Base-by-base conservation (phyloP, 2,113 vertebrate species). In the Lipotes vexillifer region DNA sequence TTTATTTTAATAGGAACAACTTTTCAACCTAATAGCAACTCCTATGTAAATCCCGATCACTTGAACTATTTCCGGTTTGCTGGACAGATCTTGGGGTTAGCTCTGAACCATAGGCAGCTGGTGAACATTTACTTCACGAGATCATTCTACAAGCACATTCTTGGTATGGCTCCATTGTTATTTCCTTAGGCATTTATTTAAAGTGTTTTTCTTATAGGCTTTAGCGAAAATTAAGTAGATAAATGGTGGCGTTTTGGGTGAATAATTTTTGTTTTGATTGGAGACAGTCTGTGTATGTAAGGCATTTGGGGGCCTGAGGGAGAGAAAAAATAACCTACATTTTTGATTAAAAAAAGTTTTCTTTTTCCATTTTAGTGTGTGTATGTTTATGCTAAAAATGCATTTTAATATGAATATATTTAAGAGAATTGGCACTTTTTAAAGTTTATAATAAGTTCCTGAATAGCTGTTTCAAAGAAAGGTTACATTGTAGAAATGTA, bases 111-210 rank as follows among this genome's bases (percentile, higher is more conserved):
- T 96, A 99, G 99, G 13, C 99, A 99, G 93, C 93, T 99, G 97
- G 99, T 99, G 93, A 99, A 99, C 98, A 99, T 99, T 97, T 99
- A 99, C 98, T 99, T 99, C 98, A 99, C 99, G 1, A 99, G 99
- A 85, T 99, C 99, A 52, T 99, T 99, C 99, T 99, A 99, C 99
- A 99, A 99, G 97, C 99, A 99, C 98, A 99, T 99, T 96, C 99
- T 99, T 97, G 99, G 99, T 99, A 98, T 97, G 97, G 17, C 82
- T 98, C 78, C 90, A 17, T 94, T 95, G 72, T 93, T 46, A 80
- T 69, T 97, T 88, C 44, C 84, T 17, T 46, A 41, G 20, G 18
- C 25, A 91, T 57, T 87, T 65, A 57, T 77, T 93, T 85, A 77
- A 36, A 75, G 31, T 93, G 31, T 31, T 92, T 95, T 96, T 66